These are phyloP conservation scores for Mactromeris polynyma DNA, from an alignment of 2,888 invertebrate species.

Conservation along the genomic window DNA sequence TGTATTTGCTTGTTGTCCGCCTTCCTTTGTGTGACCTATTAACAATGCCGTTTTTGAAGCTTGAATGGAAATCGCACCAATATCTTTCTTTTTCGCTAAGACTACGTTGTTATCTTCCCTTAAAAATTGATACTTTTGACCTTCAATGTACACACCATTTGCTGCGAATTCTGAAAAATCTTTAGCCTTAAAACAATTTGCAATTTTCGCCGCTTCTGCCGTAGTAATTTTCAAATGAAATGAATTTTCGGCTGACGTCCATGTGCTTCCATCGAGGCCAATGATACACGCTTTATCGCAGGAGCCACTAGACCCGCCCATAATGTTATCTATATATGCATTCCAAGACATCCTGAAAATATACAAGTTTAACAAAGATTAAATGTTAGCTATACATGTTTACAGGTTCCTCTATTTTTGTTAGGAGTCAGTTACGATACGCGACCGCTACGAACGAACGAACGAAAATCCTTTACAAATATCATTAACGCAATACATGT, in stretches of 20 bases:
- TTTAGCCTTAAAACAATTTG: conserved; percentile 69
- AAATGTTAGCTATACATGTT: too few species aligned
- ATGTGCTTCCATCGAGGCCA: conserved; percentile 73
- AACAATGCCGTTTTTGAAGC: conserved; percentile 75
- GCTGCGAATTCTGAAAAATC: conserved; percentile 67
- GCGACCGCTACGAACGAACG: too few species aligned
- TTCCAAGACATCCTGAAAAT: conserved; percentile 74
- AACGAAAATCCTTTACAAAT: too few species aligned
- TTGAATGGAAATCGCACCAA: conserved; percentile 72
- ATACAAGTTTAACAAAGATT: background rate
- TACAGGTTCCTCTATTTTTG: too few species aligned
- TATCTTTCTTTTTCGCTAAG: conserved; percentile 74
- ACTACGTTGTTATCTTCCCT: conserved; percentile 73
- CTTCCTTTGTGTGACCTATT: conserved; percentile 74
- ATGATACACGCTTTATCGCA: conserved; percentile 75
- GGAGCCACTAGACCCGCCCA: conserved; percentile 57
- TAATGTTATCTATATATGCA: conserved; percentile 77
- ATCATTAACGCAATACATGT: too few species aligned
- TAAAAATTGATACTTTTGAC: conserved; percentile 77
- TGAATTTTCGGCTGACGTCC: conserved; percentile 70
- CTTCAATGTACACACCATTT: conserved; percentile 64
- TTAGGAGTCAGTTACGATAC: too few species aligned
- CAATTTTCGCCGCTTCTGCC: conserved; percentile 67
- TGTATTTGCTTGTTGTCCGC: conserved; percentile 73
- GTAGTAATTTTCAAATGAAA: too few species aligned